phyloP scores from a whole-genome alignment of 2,888 invertebrate genomes.

The Drosophila monieri region DNA sequence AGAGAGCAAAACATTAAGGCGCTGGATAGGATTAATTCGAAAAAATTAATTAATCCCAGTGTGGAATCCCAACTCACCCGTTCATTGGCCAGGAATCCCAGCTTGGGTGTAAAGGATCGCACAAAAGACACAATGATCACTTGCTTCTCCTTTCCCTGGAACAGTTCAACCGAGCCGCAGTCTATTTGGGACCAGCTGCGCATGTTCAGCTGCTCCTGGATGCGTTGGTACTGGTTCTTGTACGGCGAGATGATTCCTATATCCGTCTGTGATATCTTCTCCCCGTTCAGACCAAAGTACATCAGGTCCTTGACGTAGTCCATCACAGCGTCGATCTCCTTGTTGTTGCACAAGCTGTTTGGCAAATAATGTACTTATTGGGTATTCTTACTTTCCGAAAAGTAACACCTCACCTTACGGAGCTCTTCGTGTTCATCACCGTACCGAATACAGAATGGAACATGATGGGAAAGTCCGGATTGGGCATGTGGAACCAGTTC shows the following conservation, averaged over 20 bases:
- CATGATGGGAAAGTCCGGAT: conserved; percentile 85
- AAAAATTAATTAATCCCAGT: no score
- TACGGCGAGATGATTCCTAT: conserved; percentile 88
- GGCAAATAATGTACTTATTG: no score
- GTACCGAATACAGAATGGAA: conserved; percentile 86
- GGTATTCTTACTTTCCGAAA: neutral
- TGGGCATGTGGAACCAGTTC: conserved; percentile 84
- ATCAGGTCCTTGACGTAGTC: conserved; percentile 86
- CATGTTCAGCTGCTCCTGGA: conserved; percentile 78
- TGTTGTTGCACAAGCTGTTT: conserved; percentile 86
- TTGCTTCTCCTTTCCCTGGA: conserved; percentile 93
- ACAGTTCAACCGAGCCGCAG: conserved; percentile 93
- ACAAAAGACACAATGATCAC: conserved; percentile 93
- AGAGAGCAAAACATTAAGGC: conserved; percentile 88
- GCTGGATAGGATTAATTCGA: conserved; percentile 72
- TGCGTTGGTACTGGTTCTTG: conserved; percentile 83
- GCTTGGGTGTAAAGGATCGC: conserved; percentile 83
- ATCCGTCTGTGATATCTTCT: conserved; percentile 83
- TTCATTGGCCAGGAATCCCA: conserved; percentile 80
- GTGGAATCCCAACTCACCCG: conserved; percentile 67
- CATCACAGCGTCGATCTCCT: conserved; percentile 86
- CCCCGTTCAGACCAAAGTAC: conserved; percentile 84
- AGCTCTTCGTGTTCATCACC: conserved; percentile 78
- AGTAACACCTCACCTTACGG: conserved; percentile 63
- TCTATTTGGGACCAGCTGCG: conserved; percentile 84